Evolutionary conservation across 2,797 vertebrate genomes (phyloP), one percentile per base, ranked within the genome.

Genomic region (Neosalanx taihuensis): DNA sequence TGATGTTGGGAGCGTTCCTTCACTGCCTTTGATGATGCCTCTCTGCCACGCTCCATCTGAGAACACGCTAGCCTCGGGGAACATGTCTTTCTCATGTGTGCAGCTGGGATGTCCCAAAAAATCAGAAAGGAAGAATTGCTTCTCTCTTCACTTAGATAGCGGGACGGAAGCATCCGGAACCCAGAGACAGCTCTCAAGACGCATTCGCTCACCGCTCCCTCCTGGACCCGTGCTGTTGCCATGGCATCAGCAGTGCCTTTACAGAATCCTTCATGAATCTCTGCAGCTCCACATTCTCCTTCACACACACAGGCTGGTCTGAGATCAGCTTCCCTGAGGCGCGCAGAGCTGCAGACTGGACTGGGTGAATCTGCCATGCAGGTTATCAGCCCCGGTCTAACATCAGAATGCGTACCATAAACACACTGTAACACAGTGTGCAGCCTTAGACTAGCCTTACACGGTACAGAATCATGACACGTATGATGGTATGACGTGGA

Each of bases 261-360:
- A 64, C 62, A 58, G 51, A 72, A 72, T 41, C 51, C 62, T 72
- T 72, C 70, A 65, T 53, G 33, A 33, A 72, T 49, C 53, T 33
- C 62, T 65, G 62, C 62, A 58, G 62, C 64, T 46, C 9, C 41
- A 13, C 41, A 3, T 46, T 64, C 23, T 64, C 62, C 51, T 46
- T 72, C 70, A 30, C 70, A 46, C 70, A 46, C 17, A 13, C 59
- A 58, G 20, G 23, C 18, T 12, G 53, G 51, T 53, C 30, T 57
- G 51, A 33, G 67, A 5, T 33, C 29, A 5, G 30, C 31, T 20
- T 30, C 51, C 51, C 69, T 51, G 26, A 56, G 18, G 59, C 26
- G 5, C 23, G 37, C 35, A 41, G 6, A 29, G 6, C 17, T 6
- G 4, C 29, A 46, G 13, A 56, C 29, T 4, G 23, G 29, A n/a